A percentile compares a stretch with the other conserved stretches of the same genome.
These are phyloP conservation scores for Coregonus ussuriensis DNA, from an alignment of 2,797 vertebrate genomes.

Conservation along the genomic window DNA sequence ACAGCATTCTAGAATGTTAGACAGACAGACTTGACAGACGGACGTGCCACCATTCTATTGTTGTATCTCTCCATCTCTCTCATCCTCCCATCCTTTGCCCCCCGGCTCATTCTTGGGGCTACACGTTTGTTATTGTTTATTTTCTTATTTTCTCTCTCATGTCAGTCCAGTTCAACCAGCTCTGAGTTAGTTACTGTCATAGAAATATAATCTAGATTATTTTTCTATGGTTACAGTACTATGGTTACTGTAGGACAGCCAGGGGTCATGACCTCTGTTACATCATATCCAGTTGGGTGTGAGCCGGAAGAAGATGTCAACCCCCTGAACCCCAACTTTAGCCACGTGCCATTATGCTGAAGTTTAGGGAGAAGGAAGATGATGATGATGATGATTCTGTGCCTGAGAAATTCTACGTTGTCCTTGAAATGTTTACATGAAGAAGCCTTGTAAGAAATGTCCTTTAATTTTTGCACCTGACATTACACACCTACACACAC, in stretches of 20 bases:
- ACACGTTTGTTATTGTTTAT: slow-evolving; percentile 12
- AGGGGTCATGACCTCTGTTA: slow-evolving; percentile 23
- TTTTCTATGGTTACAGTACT: background rate
- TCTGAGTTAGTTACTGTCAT: slow-evolving; percentile 4
- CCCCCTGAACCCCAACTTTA: background rate
- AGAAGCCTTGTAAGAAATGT: slow-evolving; percentile 60
- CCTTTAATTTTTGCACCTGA: slow-evolving; percentile 35
- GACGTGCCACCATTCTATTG: background rate
- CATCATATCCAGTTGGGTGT: slow-evolving; percentile 38
- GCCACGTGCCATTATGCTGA: slow-evolving; percentile 40
- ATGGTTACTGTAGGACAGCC: background rate
- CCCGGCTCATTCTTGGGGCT: slow-evolving; percentile 13
- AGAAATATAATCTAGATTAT: background rate
- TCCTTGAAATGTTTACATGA: slow-evolving; percentile 74
- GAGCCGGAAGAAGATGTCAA: background rate
- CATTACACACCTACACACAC: slow-evolving; percentile 40
- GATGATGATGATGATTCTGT: slow-evolving; percentile 52
- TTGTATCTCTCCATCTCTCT: slow-evolving; percentile 46
- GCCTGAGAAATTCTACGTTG: slow-evolving; percentile 59
- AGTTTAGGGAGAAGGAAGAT: slow-evolving; percentile 38
- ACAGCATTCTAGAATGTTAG: slow-evolving; percentile 99
- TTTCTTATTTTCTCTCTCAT: slow-evolving; percentile 29
- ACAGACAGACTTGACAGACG: slow-evolving; percentile 29
- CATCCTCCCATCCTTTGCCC: background rate
- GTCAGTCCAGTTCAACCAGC: slow-evolving; percentile 41